phyloP scores from a whole-genome alignment of 2,113 vertebrate species.

The Herpetotheres cachinnans region DNA sequence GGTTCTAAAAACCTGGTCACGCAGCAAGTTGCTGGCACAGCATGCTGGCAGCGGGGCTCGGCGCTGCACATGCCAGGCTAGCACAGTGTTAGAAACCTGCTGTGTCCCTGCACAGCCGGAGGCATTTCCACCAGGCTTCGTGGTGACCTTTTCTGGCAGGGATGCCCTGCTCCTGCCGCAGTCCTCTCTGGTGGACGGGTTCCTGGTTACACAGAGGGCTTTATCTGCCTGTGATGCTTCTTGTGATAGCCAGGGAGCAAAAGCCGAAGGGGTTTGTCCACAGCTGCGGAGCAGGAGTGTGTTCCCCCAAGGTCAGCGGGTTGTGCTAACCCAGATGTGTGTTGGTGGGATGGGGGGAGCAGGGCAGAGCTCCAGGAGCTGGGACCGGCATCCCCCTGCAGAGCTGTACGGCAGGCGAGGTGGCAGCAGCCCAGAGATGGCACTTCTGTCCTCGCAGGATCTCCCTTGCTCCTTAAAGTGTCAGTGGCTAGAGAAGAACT shows the following conservation, averaged over 20 bases:
- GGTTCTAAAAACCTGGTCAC: not conserved
- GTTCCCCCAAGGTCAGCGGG: not conserved
- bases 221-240: not conserved
- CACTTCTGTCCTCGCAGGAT: not conserved
- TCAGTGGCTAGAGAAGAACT: not conserved
- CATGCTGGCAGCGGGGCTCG: not conserved
- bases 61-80: not conserved
- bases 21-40: not conserved
- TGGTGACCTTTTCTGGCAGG: not conserved
- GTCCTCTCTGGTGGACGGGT: not conserved
- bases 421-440: not conserved
- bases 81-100: not conserved
- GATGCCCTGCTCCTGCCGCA: not conserved
- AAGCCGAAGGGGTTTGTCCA: not conserved
- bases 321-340: not conserved
- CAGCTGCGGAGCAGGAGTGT: not conserved
- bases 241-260: not conserved
- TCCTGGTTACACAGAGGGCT: not conserved
- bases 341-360: not conserved
- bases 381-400: not conserved
- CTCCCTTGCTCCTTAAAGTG: not conserved
- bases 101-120: not conserved
- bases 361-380: not conserved
- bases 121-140: not conserved
- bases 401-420: rapidly evolving